Percentiles rank a stretch among this genome's conserved stretches.
Evolutionary conservation across 1,140 invertebrate genomes (phyloP).

Genomic region (Aethina tumida): DNA sequence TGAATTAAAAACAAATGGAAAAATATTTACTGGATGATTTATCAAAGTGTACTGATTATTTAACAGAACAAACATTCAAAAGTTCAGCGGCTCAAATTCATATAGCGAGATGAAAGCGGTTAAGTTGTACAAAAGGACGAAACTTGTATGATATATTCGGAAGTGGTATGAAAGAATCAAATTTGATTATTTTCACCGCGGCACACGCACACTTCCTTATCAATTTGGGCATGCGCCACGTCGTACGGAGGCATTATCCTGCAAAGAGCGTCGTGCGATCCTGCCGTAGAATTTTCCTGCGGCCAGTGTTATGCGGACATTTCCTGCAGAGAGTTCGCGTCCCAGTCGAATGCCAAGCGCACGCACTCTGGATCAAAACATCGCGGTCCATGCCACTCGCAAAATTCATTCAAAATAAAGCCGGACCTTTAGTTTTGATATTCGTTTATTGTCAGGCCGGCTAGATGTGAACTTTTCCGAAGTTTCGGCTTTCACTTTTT

Average conservation of each 20-base stretch:
- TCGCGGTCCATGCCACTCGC: background rate
- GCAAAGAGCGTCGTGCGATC: conserved; percentile 6
- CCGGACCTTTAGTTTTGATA: background rate
- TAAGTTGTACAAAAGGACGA: no score
- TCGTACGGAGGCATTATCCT: conserved; percentile 7
- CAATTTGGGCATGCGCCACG: conserved; percentile 9
- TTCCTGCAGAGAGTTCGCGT: background rate
- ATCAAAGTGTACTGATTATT: no score
- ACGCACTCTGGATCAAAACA: conserved; percentile 1
- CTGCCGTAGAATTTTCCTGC: conserved; percentile 3
- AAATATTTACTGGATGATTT: no score
- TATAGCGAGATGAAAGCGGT: no score
- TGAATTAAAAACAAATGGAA: no score
- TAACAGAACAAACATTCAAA: no score
- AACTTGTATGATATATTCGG: no score
- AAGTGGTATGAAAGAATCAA: no score
- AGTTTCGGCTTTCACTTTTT: conserved; percentile 4
- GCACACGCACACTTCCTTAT: conserved; percentile 5
- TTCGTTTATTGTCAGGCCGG: background rate
- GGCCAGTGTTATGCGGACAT: conserved; percentile 5
- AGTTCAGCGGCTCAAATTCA: no score
- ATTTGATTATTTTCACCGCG: conserved; percentile 9
- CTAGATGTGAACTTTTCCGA: conserved; percentile 11
- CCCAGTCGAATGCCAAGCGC: conserved; percentile 3
- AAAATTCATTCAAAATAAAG: background rate